Percentiles rank a stretch among this genome's conserved stretches.
phyloP scores from a whole-genome alignment of 2,113 vertebrate genomes.

The Tenebrosternarchus preto region DNA sequence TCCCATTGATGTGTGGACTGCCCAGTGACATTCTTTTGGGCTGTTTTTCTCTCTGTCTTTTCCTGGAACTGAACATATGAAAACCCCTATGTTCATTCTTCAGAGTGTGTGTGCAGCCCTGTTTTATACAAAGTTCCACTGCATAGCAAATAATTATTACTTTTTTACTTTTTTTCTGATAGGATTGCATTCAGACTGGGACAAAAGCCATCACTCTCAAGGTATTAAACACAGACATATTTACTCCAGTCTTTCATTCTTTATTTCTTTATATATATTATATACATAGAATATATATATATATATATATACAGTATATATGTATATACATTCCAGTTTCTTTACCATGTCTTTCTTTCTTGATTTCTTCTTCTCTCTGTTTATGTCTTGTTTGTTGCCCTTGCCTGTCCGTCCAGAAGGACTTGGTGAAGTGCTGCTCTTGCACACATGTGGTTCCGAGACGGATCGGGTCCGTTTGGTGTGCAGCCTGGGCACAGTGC shows the following conservation, averaged over 20 bases:
- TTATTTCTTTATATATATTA: background rate
- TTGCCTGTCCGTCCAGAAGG: constrained; percentile 54
- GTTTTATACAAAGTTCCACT: background rate
- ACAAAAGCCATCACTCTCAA: constrained; percentile 46
- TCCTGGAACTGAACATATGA: background rate
- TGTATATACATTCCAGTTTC: too few relatives aligned
- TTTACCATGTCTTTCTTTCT: background rate
- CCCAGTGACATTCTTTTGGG: background rate
- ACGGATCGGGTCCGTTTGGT: constrained; percentile 64
- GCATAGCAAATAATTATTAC: background rate
- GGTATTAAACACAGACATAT: constrained; percentile 47
- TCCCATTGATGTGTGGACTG: constrained; percentile 13
- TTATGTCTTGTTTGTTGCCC: background rate
- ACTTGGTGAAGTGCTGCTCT: constrained; percentile 70
- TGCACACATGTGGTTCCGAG: constrained; percentile 77
- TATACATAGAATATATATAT: too few relatives aligned
- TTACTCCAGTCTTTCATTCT: background rate
- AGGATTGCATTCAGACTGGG: constrained; percentile 64
- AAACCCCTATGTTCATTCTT: background rate
- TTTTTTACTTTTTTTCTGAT: constrained; percentile 21
- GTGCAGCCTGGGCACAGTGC: constrained; percentile 70
- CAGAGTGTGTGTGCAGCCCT: background rate
- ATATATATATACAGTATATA: too few relatives aligned
- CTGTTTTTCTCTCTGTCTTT: constrained; percentile 14
- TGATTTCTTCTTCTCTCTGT: background rate